Conservation (phyloP, 2,888 invertebrate species). For the Hypercompe scribonia region DNA sequence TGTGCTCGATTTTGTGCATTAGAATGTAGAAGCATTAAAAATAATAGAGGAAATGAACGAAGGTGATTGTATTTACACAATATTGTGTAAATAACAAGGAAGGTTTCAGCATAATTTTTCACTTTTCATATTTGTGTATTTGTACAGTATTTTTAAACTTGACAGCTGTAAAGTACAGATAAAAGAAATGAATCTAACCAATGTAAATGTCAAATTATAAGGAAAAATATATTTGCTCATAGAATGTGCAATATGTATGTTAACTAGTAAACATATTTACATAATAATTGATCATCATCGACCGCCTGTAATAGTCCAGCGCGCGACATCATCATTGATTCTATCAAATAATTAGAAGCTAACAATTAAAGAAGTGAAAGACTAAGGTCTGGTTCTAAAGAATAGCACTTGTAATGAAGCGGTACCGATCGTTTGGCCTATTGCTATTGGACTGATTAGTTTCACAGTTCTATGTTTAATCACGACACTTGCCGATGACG, state of each 20-base stretch:
- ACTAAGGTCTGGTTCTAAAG: neutral
- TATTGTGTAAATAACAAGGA: neutral
- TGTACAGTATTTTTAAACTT: neutral
- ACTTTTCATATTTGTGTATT: neutral
- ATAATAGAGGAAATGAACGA: neutral
- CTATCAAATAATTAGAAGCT: neutral
- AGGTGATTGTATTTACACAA: neutral
- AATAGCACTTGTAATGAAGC: neutral
- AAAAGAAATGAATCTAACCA: neutral
- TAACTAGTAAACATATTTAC: neutral
- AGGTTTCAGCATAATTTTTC: neutral
- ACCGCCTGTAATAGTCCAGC: too few species aligned
- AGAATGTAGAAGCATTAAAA: neutral
- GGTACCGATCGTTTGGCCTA: neutral
- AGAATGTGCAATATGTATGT: neutral
- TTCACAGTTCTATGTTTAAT: neutral
- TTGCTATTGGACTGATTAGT: neutral
- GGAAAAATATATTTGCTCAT: neutral
- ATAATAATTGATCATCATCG: neutral
- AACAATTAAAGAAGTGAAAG: neutral
- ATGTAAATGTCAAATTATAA: neutral
- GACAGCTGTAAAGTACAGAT: neutral
- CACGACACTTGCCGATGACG: neutral
- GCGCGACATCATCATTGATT: neutral
- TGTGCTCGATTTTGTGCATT: neutral